phyloP scores from a whole-genome alignment of 2,797 vertebrate species.

The Protonibea diacanthus region DNA sequence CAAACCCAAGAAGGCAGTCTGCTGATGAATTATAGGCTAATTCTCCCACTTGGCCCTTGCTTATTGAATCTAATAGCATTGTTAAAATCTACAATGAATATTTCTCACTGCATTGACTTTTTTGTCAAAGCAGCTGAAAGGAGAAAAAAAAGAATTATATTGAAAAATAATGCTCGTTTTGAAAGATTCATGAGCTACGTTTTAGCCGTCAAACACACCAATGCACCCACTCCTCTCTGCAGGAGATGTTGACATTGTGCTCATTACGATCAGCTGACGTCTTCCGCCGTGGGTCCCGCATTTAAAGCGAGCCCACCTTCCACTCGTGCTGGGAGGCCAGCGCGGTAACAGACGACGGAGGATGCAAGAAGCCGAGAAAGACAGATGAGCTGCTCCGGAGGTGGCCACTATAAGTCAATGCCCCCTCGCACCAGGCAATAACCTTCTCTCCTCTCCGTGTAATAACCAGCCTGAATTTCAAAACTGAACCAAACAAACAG shows the following conservation, averaged over 20 bases:
- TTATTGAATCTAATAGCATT: conserved; percentile 68
- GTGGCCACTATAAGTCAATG: conserved; percentile 68
- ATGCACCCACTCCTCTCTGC: background rate
- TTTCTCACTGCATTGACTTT: conserved; percentile 30
- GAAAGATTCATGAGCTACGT: conserved; percentile 5
- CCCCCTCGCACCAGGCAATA: conserved; percentile 79
- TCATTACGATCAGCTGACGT: conserved; percentile 9
- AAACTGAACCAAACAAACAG: conserved; percentile 81
- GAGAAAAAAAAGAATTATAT: background rate
- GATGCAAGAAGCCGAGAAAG: conserved; percentile 36
- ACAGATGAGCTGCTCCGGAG: conserved; percentile 59
- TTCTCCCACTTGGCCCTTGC: conserved; percentile 38
- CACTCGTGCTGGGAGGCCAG: conserved; percentile 2
- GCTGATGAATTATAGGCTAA: conserved; percentile 62
- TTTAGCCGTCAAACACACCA: conserved; percentile 1
- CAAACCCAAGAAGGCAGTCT: conserved; percentile 39
- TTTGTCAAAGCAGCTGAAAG: conserved; percentile 36
- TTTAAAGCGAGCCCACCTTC: conserved; percentile 34
- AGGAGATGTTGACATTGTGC: background rate
- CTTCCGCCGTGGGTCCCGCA: background rate
- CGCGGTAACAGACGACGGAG: conserved; percentile 17
- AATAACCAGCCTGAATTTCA: conserved; percentile 82
- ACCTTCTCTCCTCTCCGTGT: conserved; percentile 72
- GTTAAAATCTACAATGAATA: conserved; percentile 47
- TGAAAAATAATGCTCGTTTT: conserved; percentile 5